Percentiles rank a stretch among this genome's conserved stretches.
Evolutionary conservation across 2,888 invertebrate species (phyloP).

Genomic region (Limenitis camilla): DNA sequence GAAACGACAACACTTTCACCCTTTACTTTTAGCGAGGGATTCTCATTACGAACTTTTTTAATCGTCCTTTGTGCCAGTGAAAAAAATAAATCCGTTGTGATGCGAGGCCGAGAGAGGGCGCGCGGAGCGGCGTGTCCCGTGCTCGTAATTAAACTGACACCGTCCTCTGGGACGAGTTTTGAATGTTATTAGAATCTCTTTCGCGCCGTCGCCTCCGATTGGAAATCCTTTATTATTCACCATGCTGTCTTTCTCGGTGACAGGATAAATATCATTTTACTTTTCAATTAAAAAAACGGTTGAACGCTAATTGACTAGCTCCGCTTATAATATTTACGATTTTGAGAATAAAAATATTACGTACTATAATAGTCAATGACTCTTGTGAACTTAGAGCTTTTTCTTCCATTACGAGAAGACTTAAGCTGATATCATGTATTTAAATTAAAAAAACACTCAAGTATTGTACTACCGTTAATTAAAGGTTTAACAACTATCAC

Average conservation of each 20-base stretch:
- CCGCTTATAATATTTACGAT: background rate
- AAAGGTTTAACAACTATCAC: too few relatives aligned
- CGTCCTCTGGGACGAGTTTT: constrained; percentile 67
- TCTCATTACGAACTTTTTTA: constrained; percentile 73
- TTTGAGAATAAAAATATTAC: too few relatives aligned
- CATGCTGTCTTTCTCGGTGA: constrained; percentile 10
- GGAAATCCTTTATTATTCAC: constrained; percentile 42
- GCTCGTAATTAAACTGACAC: constrained; percentile 71
- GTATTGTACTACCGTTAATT: too few relatives aligned
- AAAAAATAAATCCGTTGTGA: constrained; percentile 66
- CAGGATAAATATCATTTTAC: constrained; percentile 8
- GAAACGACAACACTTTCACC: constrained; percentile 43
- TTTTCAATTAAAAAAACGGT: background rate
- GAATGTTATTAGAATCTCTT: constrained; percentile 74
- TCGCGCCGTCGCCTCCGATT: constrained; percentile 66
- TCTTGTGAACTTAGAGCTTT: too few relatives aligned
- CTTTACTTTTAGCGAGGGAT: constrained; percentile 55
- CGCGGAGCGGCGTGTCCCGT: constrained; percentile 46
- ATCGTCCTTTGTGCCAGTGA: constrained; percentile 67
- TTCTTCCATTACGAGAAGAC: too few relatives aligned
- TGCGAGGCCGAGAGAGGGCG: constrained; percentile 32
- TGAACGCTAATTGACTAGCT: background rate
- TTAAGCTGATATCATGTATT: too few relatives aligned
- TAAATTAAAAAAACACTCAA: too few relatives aligned
- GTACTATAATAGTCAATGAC: too few relatives aligned